These are phyloP conservation scores for Zaprionus capensis DNA, from an alignment of 1,140 invertebrate species.

Conservation along the genomic window DNA sequence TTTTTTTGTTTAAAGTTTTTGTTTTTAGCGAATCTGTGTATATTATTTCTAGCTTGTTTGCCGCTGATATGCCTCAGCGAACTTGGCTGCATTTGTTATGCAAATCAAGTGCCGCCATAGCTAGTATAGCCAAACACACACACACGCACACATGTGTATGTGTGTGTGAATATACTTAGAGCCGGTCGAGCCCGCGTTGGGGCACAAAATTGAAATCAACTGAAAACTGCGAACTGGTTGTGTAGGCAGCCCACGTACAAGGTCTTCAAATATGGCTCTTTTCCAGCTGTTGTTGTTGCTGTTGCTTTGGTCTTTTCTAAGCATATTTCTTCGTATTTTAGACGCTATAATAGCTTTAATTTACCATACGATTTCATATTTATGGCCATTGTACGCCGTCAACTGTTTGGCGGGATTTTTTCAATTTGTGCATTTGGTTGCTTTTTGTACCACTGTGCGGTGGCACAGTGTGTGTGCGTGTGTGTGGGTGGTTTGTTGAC, in stretches of 20 bases:
- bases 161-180: conserved; percentile 10
- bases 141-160: conserved; percentile 25
- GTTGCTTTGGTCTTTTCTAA: conserved; percentile 65
- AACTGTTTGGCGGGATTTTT: conserved; percentile 51
- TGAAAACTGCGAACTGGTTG: conserved; percentile 76
- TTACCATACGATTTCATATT: conserved; percentile 81
- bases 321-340: conserved; percentile 77
- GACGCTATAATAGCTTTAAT: conserved; percentile 80
- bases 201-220: conserved; percentile 71
- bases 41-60: conserved; percentile 46
- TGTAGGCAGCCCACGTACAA: conserved; percentile 81
- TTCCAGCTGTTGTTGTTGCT: conserved; percentile 36
- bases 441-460: conserved; percentile 13
- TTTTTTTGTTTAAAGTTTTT: neutral
- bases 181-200: conserved; percentile 41
- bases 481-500: conserved; percentile 73
- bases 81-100: conserved; percentile 75
- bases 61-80: conserved; percentile 43
- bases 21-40: conserved; percentile 41
- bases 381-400: conserved; percentile 77
- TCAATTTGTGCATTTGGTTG: conserved; percentile 64
- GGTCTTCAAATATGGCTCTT: conserved; percentile 81
- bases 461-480: conserved; percentile 23
- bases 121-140: conserved; percentile 18
- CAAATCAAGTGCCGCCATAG: conserved; percentile 78